A percentile compares a stretch with the other conserved stretches of the same genome.
Conservation (phyloP, 2,888 invertebrate genomes). For the Trissonchulus sp. region DNA sequence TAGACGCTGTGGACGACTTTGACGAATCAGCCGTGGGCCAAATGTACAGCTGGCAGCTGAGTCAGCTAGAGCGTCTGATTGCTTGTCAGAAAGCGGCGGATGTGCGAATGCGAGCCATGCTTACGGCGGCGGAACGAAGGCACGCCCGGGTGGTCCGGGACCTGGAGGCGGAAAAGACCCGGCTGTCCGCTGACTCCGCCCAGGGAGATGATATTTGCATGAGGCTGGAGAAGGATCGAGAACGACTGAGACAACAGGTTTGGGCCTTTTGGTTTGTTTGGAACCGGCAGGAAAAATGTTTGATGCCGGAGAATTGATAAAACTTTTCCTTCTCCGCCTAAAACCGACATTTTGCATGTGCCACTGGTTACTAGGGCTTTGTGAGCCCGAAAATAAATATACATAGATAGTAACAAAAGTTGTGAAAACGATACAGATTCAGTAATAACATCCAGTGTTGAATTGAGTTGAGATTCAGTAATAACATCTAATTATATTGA, state of each 20-base stretch:
- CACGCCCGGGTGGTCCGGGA: slow-evolving; percentile 59
- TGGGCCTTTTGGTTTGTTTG: too few relatives aligned
- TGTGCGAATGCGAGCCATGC: slow-evolving; percentile 3
- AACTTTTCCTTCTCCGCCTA: too few relatives aligned
- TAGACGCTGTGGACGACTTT: slow-evolving; percentile 46
- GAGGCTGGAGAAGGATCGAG: slow-evolving; percentile 71
- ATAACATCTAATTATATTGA: too few relatives aligned
- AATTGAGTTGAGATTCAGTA: too few relatives aligned
- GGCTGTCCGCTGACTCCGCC: slow-evolving; percentile 76
- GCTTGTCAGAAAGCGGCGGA: slow-evolving; percentile 61
- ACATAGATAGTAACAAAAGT: too few relatives aligned
- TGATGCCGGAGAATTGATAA: too few relatives aligned
- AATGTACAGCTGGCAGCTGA: slow-evolving; percentile 72
- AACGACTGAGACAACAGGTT: slow-evolving; percentile 65
- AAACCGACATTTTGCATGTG: too few relatives aligned
- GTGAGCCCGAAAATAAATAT: too few relatives aligned
- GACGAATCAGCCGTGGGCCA: slow-evolving; percentile 67
- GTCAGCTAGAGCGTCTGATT: slow-evolving; percentile 72
- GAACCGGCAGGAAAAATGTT: too few relatives aligned
- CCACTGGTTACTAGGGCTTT: too few relatives aligned
- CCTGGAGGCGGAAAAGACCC: slow-evolving; percentile 73
- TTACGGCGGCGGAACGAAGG: slow-evolving; percentile 31
- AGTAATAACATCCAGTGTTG: too few relatives aligned
- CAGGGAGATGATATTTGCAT: slow-evolving; percentile 82
- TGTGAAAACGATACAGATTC: too few relatives aligned